Evolutionary conservation across 2,888 invertebrate species (phyloP).

Genomic region (Syrphus vitripennis): DNA sequence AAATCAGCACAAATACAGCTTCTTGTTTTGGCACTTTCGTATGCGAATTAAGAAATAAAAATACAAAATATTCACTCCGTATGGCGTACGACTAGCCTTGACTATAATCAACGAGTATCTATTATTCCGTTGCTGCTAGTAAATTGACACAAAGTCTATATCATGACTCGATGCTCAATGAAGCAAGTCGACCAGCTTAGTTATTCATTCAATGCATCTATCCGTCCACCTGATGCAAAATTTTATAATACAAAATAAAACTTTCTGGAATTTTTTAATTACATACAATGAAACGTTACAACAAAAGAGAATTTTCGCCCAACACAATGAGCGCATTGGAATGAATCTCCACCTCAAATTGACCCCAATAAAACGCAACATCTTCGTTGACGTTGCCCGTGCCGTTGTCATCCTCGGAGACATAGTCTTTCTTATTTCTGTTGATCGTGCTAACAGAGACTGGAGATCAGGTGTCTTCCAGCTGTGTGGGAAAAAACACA

Average conservation of each 20-base stretch:
- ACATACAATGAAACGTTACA: slow-evolving; percentile 47
- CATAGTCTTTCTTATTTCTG: slow-evolving; percentile 7
- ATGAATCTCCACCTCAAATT: slow-evolving; percentile 49
- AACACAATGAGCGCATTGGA: slow-evolving; percentile 51
- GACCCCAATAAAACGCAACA: slow-evolving; percentile 59
- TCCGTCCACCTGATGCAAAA: slow-evolving; percentile 33
- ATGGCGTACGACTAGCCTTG: slow-evolving; percentile 26
- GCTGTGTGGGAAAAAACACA: slow-evolving; percentile 52
- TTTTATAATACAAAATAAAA: neutral
- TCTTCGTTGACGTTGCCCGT: neutral
- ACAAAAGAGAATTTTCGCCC: neutral
- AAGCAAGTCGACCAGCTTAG: slow-evolving; percentile 9
- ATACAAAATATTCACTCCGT: neutral
- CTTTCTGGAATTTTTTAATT: slow-evolving; percentile 26
- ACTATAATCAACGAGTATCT: slow-evolving; percentile 29
- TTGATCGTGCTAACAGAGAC: neutral
- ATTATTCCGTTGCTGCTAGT: neutral
- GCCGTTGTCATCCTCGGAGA: neutral
- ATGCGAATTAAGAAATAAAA: neutral
- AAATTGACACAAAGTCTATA: slow-evolving; percentile 34
- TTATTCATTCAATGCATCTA: slow-evolving; percentile 27
- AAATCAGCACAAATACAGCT: neutral
- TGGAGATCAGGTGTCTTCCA: slow-evolving; percentile 47
- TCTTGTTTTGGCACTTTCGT: neutral
- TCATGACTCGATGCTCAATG: slow-evolving; percentile 35